These are phyloP conservation scores for Eristalinus aeneus DNA, from an alignment of 2,888 invertebrate genomes.

Conservation along the genomic window DNA sequence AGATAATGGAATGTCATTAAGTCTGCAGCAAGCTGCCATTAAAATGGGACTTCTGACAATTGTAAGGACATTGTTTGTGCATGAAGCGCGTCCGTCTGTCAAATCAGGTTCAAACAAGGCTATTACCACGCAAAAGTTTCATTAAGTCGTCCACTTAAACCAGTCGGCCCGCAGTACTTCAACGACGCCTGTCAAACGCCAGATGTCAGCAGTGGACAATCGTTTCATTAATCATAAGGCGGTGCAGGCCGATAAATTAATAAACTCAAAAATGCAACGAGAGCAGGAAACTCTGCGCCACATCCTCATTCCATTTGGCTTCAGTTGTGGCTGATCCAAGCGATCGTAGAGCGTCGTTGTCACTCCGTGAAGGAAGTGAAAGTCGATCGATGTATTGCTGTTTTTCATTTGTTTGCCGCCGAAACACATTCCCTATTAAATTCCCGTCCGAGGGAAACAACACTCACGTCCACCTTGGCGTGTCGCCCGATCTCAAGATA, in stretches of 20 bases:
- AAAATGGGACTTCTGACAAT: too few species aligned
- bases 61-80: too few species aligned
- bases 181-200: neutral
- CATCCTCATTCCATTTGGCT: constrained; percentile 51
- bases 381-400: constrained; percentile 46
- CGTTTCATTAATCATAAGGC: neutral
- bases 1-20: neutral
- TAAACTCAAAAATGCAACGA: neutral
- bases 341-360: neutral
- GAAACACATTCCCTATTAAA: constrained; percentile 32
- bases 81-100: neutral
- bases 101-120: neutral
- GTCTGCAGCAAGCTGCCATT: too few species aligned
- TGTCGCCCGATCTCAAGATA: constrained; percentile 45
- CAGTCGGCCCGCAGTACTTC: neutral
- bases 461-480: constrained; percentile 5
- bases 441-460: constrained; percentile 33
- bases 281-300: constrained; percentile 23
- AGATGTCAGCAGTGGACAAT: neutral
- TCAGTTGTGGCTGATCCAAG: constrained; percentile 46
- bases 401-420: neutral
- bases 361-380: constrained; percentile 56
- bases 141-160: neutral
- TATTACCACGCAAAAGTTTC: neutral
- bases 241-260: neutral